These are phyloP conservation scores for Gallinago nigripennis DNA, from an alignment of 2,797 vertebrate genomes.

Conservation along the genomic window DNA sequence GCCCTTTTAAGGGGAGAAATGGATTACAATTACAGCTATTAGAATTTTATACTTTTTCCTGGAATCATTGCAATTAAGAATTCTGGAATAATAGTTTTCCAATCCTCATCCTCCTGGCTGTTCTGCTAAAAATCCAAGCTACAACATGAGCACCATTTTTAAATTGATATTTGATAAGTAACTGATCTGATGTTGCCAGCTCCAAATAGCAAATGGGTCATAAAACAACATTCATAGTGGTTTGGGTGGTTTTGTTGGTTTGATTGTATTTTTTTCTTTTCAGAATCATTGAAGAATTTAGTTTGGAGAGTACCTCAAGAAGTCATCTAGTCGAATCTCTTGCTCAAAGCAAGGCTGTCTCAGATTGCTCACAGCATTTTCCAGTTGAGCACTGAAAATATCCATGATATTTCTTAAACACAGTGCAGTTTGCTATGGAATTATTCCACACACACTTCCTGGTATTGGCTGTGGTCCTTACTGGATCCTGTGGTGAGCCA, in stretches of 20 bases:
- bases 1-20: background rate
- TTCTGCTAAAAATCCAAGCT: background rate
- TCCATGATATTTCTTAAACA: background rate
- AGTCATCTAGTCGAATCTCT: background rate
- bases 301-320: background rate
- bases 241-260: background rate
- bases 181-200: background rate
- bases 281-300: background rate
- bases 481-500: background rate
- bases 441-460: rapidly evolving
- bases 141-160: background rate
- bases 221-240: background rate
- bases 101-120: background rate
- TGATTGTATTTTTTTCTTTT: background rate
- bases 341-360: background rate
- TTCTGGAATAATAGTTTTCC: background rate
- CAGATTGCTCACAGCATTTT: background rate
- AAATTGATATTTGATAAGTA: background rate
- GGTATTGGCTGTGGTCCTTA: background rate
- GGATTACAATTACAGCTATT: background rate
- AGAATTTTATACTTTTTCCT: background rate
- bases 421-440: background rate
- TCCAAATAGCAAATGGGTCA: background rate
- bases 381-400: background rate
- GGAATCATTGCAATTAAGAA: background rate